Base-by-base conservation (phyloP, 2,797 vertebrate species). In the Bryconaethiops microstoma region DNA sequence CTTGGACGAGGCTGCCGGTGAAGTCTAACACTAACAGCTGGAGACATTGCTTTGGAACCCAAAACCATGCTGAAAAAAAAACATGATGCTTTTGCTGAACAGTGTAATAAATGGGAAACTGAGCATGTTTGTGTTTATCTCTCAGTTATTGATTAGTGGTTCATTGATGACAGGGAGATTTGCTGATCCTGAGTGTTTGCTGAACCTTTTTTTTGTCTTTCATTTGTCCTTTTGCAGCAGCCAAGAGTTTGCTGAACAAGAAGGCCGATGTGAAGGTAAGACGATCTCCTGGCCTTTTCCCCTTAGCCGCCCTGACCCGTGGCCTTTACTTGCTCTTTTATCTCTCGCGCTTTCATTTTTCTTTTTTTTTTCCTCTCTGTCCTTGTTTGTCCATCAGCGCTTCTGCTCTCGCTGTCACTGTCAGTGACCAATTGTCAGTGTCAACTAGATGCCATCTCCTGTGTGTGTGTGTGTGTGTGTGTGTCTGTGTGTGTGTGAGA, bases 221-320 rank as follows among this genome's bases (percentile, higher is more conserved):
- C 82, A 6, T 88, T 81, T 84, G 87, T 90, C 83, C 89, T 79
- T 85, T 90, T 93, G 83, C 92, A 95, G 94, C 94, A 95, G 94
- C 94, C 83, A 95, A 95, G 93, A 92, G 91, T 79, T 88, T 95
- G 91, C 92, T 95, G 86, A 95, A 95, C 92, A 95, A 95, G 88
- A 95, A 95, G 90, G 94, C 93, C 35, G 94, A 95, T 72, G 94
- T 95, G 45, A 95, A 95, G 94, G 94, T 95, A 92, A 93, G 91
- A 67, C 57, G 40, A 76, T 40, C 65, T 50, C 59, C 60, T 68
- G 60, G 48, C 7, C 74, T 81, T 60, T 76, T 45, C 39, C 45
- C 78, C 40, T 48, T 21, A 29, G 17, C 45, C 25, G 52, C 13
- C 7, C 54, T 84, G 74, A 82, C 7, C 72, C 55, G 9, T 69